Percentiles rank a stretch among this genome's conserved stretches.
Evolutionary conservation across 1,140 invertebrate genomes (phyloP).

Genomic region (Latrodectus geometricus): DNA sequence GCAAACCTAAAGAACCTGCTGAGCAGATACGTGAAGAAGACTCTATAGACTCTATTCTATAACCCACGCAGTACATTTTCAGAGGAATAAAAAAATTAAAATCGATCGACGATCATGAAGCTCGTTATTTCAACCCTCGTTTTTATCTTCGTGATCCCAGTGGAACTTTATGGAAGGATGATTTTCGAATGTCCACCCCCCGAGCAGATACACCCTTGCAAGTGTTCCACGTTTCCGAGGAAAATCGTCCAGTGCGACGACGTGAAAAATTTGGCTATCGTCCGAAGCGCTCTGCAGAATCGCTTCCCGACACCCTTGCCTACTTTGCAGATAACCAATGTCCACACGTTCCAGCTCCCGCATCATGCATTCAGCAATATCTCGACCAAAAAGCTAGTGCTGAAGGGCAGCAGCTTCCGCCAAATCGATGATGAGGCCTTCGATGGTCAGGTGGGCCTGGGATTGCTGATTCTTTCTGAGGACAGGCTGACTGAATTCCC

Average conservation of each 20-base stretch:
- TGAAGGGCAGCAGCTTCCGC: slow-evolving; percentile 44
- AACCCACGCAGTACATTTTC: slow-evolving; percentile 11
- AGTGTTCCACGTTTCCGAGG: slow-evolving; percentile 1
- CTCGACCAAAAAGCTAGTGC: slow-evolving; percentile 4
- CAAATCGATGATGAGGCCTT: slow-evolving; percentile 52
- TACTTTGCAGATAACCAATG: slow-evolving; percentile 3
- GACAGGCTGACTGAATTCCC: slow-evolving; percentile 52
- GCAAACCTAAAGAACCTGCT: slow-evolving; percentile 43
- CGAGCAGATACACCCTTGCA: slow-evolving; percentile 35
- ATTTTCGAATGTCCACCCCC: slow-evolving; percentile 40
- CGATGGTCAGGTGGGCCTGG: slow-evolving; percentile 19
- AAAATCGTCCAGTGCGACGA: slow-evolving; percentile 25
- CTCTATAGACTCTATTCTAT: slow-evolving; percentile 52
- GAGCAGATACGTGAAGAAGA: slow-evolving; percentile 24
- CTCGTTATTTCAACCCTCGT: neutral
- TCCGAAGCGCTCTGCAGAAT: slow-evolving; percentile 15
- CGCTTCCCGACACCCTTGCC: slow-evolving; percentile 22
- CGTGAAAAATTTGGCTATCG: slow-evolving; percentile 28
- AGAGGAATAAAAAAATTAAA: neutral
- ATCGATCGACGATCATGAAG: neutral
- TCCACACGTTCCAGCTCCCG: slow-evolving; percentile 17
- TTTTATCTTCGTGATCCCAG: neutral
- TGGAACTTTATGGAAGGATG: neutral
- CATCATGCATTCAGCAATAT: slow-evolving; percentile 23
- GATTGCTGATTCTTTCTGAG: slow-evolving; percentile 21